A percentile compares a stretch with the other conserved stretches of the same genome.
Conservation (phyloP, 2,888 invertebrate genomes). For the Chloroclystis v-ata region DNA sequence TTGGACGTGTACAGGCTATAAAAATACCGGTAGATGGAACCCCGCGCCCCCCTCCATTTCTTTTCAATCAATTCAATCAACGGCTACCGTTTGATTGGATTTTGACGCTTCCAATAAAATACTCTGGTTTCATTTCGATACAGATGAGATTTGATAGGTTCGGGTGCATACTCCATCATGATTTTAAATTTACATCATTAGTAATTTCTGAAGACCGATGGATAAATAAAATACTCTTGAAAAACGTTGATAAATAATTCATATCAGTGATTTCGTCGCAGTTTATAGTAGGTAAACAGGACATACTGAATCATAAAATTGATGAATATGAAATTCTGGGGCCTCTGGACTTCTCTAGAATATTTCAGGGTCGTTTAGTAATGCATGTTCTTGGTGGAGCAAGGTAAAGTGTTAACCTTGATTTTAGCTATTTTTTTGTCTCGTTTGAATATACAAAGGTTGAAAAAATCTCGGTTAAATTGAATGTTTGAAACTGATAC, state of each 20-base stretch:
- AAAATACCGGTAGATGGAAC: slow-evolving; percentile 66
- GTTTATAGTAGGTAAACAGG: slow-evolving; percentile 4
- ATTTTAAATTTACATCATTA: background rate
- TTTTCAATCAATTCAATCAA: slow-evolving; percentile 75
- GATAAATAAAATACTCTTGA: background rate
- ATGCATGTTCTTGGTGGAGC: slow-evolving; percentile 6
- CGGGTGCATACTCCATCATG: background rate
- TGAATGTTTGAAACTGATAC: slow-evolving; percentile 25
- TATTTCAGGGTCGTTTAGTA: slow-evolving; percentile 37
- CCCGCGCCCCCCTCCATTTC: slow-evolving; percentile 57
- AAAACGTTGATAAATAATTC: slow-evolving; percentile 12
- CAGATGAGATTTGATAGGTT: background rate
- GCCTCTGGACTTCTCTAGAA: slow-evolving; percentile 23
- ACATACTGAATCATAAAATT: slow-evolving; percentile 28
- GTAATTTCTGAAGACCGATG: background rate
- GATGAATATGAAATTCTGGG: slow-evolving; percentile 40
- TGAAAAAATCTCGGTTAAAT: slow-evolving; percentile 13
- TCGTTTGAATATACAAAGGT: background rate
- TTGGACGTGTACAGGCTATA: slow-evolving; percentile 72
- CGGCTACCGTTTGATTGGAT: slow-evolving; percentile 60
- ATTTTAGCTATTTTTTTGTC: background rate
- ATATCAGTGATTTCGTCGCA: slow-evolving; percentile 8
- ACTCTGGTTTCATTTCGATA: slow-evolving; percentile 27
- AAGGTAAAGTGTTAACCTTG: background rate
- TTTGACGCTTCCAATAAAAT: slow-evolving; percentile 46